These are phyloP conservation scores for Glaucidium brasilianum DNA, from an alignment of 2,113 vertebrate genomes.

Conservation along the genomic window DNA sequence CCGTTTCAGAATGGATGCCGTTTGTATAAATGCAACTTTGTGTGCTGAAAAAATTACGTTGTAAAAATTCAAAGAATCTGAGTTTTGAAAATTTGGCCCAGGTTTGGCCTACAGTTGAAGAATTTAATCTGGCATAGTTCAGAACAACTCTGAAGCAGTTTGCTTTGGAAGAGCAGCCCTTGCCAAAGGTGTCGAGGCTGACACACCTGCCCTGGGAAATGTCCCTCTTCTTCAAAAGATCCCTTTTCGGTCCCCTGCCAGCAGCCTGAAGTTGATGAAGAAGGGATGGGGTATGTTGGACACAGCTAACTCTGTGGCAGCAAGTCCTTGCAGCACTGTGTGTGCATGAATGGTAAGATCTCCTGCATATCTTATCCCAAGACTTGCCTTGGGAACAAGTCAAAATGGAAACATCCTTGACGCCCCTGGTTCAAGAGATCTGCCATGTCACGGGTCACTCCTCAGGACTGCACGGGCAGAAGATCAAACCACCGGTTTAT, in stretches of 20 bases:
- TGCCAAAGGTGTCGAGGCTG: not conserved
- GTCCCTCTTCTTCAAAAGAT: not conserved
- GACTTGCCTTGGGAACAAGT: not conserved
- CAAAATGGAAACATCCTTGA: not conserved
- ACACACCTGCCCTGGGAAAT: not conserved
- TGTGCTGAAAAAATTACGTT: fast-evolving
- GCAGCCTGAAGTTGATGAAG: not conserved
- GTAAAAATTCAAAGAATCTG: not conserved
- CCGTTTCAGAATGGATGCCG: not conserved
- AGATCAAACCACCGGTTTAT: not conserved
- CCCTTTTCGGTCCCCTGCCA: not conserved
- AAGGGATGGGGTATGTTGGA: not conserved
- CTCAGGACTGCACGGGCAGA: not conserved
- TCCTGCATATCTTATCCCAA: not conserved
- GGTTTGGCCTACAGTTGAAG: not conserved
- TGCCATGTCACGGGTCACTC: not conserved
- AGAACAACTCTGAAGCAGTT: not conserved
- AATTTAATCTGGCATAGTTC: not conserved
- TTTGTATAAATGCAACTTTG: not conserved
- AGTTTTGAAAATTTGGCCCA: not conserved
- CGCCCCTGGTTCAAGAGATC: not conserved
- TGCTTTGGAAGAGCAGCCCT: not conserved
- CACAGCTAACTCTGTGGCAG: fast-evolving
- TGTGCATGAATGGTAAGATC: fast-evolving
- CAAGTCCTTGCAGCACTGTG: not conserved